Evolutionary conservation across 2,888 invertebrate genomes (phyloP).

Genomic region (Trichacis sp.): DNA sequence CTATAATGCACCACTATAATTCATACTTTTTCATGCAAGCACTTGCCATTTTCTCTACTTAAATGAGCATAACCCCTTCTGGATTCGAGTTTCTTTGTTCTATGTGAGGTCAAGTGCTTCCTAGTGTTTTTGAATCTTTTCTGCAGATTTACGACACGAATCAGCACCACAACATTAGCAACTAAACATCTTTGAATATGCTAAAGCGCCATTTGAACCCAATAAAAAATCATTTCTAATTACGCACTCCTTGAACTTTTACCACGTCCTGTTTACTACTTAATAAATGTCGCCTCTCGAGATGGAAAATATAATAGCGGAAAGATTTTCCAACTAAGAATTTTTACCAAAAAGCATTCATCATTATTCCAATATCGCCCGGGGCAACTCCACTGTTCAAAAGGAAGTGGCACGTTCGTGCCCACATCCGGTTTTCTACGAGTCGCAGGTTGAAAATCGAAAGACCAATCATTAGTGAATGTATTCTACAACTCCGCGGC

Average conservation of each 20-base stretch:
- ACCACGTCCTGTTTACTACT: not conserved
- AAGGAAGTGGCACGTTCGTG: constrained; percentile 42
- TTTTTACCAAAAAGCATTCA: not conserved
- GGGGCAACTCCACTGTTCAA: constrained; percentile 24
- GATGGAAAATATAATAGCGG: not conserved
- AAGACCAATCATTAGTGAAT: constrained; percentile 19
- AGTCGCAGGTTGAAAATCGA: constrained; percentile 29
- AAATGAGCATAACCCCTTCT: too few species aligned
- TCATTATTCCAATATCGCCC: constrained; percentile 31
- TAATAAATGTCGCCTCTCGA: not conserved
- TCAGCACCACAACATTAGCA: constrained; percentile 28
- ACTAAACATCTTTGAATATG: constrained; percentile 25
- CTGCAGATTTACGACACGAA: constrained; percentile 51
- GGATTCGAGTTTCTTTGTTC: too few species aligned
- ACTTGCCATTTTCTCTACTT: too few species aligned
- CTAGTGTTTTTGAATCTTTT: constrained; percentile 24
- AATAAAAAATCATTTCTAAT: too few species aligned
- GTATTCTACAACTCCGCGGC: constrained; percentile 17
- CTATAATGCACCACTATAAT: too few species aligned
- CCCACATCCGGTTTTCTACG: constrained; percentile 52
- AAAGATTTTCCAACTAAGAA: not conserved
- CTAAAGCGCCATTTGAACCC: not conserved
- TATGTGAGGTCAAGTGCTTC: not conserved
- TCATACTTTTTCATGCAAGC: too few species aligned
- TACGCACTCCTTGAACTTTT: not conserved